These are phyloP conservation scores for Luperina nickerlii DNA, from an alignment of 2,888 invertebrate genomes.

Conservation along the genomic window DNA sequence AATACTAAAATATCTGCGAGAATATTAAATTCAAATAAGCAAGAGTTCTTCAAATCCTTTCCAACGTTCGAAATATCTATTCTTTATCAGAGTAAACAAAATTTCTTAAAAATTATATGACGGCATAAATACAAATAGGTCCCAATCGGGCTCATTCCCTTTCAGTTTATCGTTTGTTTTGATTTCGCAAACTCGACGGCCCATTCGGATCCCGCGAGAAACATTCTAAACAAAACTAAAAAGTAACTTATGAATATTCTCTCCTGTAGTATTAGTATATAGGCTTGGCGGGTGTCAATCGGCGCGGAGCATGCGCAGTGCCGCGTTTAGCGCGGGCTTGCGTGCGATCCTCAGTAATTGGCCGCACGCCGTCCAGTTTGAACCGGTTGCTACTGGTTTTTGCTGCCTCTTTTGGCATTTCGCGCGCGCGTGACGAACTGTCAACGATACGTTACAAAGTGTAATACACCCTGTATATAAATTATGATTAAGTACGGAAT, in stretches of 20 bases:
- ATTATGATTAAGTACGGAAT: constrained; percentile 57
- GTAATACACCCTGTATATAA: constrained; percentile 52
- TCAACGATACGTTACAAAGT: constrained; percentile 57
- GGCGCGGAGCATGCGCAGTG: constrained; percentile 83
- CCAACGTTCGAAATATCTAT: not conserved
- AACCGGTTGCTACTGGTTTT: constrained; percentile 68
- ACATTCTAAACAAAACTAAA: constrained; percentile 85
- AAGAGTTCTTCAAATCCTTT: not conserved
- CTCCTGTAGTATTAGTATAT: constrained; percentile 74
- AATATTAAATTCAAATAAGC: not conserved
- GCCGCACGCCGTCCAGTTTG: constrained; percentile 79
- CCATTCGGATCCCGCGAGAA: constrained; percentile 70
- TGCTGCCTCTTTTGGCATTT: constrained; percentile 47
- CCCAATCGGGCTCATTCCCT: constrained; percentile 37
- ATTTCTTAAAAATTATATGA: constrained; percentile 25
- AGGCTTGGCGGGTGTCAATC: constrained; percentile 84
- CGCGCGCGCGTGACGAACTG: constrained; percentile 64
- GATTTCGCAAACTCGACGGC: constrained; percentile 69
- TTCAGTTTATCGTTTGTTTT: constrained; percentile 69
- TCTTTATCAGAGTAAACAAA: constrained; percentile 29
- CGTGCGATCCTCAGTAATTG: constrained; percentile 86
- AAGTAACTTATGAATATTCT: constrained; percentile 87
- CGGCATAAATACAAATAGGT: constrained; percentile 36
- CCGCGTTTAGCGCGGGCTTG: constrained; percentile 76
- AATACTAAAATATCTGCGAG: not conserved